phyloP scores from a whole-genome alignment of 1,140 invertebrate genomes.

The Battus philenor region DNA sequence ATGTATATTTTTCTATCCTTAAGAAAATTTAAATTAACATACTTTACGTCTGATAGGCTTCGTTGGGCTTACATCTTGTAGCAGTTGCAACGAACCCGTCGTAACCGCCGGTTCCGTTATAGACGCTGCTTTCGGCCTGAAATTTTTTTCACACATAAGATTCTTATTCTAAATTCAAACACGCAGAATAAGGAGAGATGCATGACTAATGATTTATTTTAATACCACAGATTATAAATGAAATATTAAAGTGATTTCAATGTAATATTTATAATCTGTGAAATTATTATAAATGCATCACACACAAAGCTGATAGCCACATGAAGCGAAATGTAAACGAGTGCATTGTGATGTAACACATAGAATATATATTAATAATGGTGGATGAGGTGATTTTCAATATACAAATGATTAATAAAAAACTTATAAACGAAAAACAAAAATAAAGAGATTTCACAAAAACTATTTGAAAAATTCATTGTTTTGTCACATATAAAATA shows the following conservation, averaged over 20 bases:
- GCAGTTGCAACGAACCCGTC: constrained; percentile 51
- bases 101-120: constrained; percentile 53
- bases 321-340: constrained; percentile 2
- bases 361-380: constrained; percentile 2
- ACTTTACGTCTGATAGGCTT: constrained; percentile 64
- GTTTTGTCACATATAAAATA: too few species aligned
- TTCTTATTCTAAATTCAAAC: background rate
- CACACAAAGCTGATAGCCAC: constrained; percentile 12
- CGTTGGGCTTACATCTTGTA: constrained; percentile 63
- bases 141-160: constrained; percentile 27
- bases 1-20: background rate
- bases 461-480: too few species aligned
- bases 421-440: background rate
- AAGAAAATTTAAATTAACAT: constrained; percentile 17
- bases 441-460: too few species aligned
- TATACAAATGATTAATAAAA: too few species aligned
- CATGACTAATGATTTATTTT: background rate
- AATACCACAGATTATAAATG: constrained; percentile 7
- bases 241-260: too few species aligned
- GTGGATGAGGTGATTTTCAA: constrained; percentile 14
- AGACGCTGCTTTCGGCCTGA: constrained; percentile 61
- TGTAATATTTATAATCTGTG: constrained; percentile 5
- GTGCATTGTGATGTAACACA: constrained; percentile 1
- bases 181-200: background rate
- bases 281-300: background rate